A percentile compares a stretch with the other conserved stretches of the same genome.
Conservation (phyloP, 2,113 vertebrate species). For the Rhagologus leucostigma region DNA sequence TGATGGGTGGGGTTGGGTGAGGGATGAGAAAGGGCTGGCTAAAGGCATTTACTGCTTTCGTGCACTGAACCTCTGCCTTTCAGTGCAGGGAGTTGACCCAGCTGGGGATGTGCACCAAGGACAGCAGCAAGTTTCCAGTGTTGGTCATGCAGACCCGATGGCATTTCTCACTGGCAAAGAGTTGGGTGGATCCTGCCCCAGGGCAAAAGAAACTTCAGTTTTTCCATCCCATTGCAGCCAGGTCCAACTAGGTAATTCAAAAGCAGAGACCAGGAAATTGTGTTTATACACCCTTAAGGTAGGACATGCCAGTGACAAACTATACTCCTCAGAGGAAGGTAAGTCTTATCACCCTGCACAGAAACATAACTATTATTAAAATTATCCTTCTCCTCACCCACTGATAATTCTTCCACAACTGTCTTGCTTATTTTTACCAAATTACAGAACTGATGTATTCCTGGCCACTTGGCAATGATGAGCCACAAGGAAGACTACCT, state of each 20-base stretch:
- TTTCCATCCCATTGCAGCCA: slow-evolving; percentile 21
- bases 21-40: neutral
- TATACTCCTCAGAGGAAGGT: neutral
- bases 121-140: neutral
- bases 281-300: neutral
- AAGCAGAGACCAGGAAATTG: neutral
- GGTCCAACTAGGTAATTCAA: neutral
- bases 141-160: neutral
- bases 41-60: neutral
- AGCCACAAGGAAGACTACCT: neutral
- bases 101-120: neutral
- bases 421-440: slow-evolving; percentile 5
- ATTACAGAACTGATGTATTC: neutral
- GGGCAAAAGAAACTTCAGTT: neutral
- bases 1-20: neutral
- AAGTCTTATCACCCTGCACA: neutral
- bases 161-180: neutral
- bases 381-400: neutral
- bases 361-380: neutral
- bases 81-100: neutral
- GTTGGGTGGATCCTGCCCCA: neutral
- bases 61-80: neutral
- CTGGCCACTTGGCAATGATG: neutral
- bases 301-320: neutral
- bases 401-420: neutral